These are phyloP conservation scores for Dryas iulia DNA, from an alignment of 1,140 invertebrate genomes.

Conservation along the genomic window DNA sequence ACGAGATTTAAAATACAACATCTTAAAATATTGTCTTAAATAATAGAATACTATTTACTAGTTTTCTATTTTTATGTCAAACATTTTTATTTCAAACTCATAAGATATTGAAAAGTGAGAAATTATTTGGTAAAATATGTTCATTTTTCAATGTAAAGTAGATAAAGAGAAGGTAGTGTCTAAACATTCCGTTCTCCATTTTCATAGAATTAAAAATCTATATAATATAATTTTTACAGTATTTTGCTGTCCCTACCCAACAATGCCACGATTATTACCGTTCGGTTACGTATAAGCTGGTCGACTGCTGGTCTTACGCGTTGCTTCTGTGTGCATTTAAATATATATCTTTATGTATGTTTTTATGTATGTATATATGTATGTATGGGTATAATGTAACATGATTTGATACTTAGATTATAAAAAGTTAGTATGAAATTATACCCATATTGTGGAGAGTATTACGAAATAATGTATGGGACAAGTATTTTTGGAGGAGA, in stretches of 20 bases:
- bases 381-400: slow-evolving; percentile 16
- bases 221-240: not conserved
- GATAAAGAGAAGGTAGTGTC: not conserved
- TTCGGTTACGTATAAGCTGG: slow-evolving; percentile 73
- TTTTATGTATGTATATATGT: slow-evolving; percentile 26
- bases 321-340: slow-evolving; percentile 50
- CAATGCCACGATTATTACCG: slow-evolving; percentile 71
- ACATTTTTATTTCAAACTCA: no score
- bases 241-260: slow-evolving; percentile 56
- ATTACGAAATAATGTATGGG: slow-evolving; percentile 3
- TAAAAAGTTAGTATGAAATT: slow-evolving; percentile 8
- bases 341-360: slow-evolving; percentile 22
- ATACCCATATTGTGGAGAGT: not conserved
- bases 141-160: no score
- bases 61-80: no score
- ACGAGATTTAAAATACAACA: no score
- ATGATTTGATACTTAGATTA: slow-evolving; percentile 17
- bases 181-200: no score
- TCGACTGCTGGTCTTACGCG: slow-evolving; percentile 72
- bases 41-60: no score
- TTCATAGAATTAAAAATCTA: not conserved
- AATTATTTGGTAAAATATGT: no score
- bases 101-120: no score
- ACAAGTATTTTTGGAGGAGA: not conserved
- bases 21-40: no score